Evolutionary conservation across 2,797 vertebrate species (phyloP), one percentile per base, ranked within the genome.

Genomic region (Cetoscarus ocellatus): DNA sequence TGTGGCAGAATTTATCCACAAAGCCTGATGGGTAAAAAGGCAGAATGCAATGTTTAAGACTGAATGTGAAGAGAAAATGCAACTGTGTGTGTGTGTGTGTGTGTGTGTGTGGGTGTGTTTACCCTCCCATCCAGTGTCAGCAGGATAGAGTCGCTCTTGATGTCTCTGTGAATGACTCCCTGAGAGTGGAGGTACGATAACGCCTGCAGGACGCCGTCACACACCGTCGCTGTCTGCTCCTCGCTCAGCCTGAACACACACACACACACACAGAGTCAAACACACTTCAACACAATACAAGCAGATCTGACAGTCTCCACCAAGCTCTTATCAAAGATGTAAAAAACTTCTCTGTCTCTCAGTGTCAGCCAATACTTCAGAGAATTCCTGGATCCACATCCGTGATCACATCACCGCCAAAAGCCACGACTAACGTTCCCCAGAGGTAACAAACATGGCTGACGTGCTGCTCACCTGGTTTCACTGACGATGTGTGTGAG

Each of bases 71-170:
- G 27, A 27, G 27, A 27, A 27, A 2, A 13, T 49, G 17, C 56
- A 35, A 47, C 57, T 50, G 44, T 43, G 54, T 34, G 11, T 19
- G n/a, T 34, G 17, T 43, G 14, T 19, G 39, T 53, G 9, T 17
- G 13, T 51, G 12, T 43, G 59, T 49, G n/a, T 12, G 7, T 48
- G 34, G 45, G 48, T 53, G 48, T 13, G 18, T 15, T 51, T 91
- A 98, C 98, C 93, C 96, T 94, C 67, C 97, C 97, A 0, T 99
- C 98, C 8, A 98, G 87, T 0, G 96, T 97, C 63, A 99, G 89
- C 18, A 99, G 94, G 70, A 99, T 99, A 65, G 97, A 99, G 91
- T 99, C 97, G 0, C 97, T 99, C 92, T 99, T 99, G 83, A 99
- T 96, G 94, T 99, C 98, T 36, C 98, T 77, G 91, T 99, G 98